Conservation (phyloP, 2,797 vertebrate genomes). For the Sebastes aleutianus region DNA sequence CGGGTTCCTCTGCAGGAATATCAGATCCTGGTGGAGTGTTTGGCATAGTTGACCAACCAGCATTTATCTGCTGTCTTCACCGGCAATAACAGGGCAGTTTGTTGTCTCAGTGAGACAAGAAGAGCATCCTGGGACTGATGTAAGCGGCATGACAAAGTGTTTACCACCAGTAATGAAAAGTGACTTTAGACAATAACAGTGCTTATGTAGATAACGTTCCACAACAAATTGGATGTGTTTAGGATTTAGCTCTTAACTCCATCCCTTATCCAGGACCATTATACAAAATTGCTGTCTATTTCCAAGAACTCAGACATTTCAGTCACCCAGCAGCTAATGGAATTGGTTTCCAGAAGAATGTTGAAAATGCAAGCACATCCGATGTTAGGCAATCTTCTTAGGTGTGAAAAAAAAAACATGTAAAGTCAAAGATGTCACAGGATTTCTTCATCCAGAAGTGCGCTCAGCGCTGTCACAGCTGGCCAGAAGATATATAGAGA, state of each 20-base stretch:
- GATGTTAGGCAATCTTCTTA: background rate
- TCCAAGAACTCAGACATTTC: background rate
- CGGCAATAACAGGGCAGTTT: background rate
- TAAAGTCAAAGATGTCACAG: background rate
- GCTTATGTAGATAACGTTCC: background rate
- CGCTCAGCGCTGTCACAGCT: background rate
- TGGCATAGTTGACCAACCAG: background rate
- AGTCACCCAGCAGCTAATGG: background rate
- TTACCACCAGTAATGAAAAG: background rate
- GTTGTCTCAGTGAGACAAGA: background rate
- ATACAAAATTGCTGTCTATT: background rate
- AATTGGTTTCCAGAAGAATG: background rate
- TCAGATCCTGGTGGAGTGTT: background rate
- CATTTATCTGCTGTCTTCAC: background rate
- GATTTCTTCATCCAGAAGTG: background rate
- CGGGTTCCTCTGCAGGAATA: background rate
- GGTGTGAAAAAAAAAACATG: background rate
- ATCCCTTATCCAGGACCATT: background rate
- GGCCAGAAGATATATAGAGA: background rate
- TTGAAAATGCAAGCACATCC: background rate
- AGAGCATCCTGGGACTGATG: background rate
- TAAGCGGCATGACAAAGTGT: background rate
- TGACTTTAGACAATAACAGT: background rate
- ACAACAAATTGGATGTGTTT: background rate
- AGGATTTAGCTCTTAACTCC: background rate